phyloP scores from a whole-genome alignment of 2,113 vertebrate genomes.

The Chloroceryle aenea region DNA sequence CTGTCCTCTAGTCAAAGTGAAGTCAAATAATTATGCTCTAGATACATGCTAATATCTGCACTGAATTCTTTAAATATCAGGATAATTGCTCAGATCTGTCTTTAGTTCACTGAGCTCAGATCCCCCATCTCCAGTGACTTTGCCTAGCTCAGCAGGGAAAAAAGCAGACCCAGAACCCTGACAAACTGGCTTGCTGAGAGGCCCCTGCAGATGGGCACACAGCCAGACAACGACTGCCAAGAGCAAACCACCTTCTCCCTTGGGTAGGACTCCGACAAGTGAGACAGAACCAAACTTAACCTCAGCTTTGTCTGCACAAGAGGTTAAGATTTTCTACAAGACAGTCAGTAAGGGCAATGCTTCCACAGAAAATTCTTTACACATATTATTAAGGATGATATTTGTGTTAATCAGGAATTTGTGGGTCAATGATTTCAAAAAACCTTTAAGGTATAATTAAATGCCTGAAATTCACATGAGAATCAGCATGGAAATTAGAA shows the following conservation, averaged over 20 bases:
- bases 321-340: not conserved
- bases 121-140: not conserved
- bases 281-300: not conserved
- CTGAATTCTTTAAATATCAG: not conserved
- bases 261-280: accelerated
- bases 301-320: not conserved
- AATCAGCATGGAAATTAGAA: constrained; percentile 6
- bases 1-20: not conserved
- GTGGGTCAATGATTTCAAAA: not conserved
- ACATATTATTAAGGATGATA: not conserved
- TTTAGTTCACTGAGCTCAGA: not conserved
- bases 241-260: not conserved
- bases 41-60: not conserved
- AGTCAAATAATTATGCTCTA: not conserved
- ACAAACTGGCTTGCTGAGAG: too few relatives aligned
- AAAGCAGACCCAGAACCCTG: too few relatives aligned
- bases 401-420: constrained; percentile 12
- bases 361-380: not conserved
- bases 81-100: not conserved
- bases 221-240: accelerated
- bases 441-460: constrained; percentile 12
- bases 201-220: too few relatives aligned
- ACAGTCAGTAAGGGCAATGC: not conserved
- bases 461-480: not conserved
- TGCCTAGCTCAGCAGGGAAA: not conserved